A percentile compares a stretch with the other conserved stretches of the same genome.
Evolutionary conservation across 2,113 vertebrate genomes (phyloP).

Genomic region (Monarcha castaneiventris): DNA sequence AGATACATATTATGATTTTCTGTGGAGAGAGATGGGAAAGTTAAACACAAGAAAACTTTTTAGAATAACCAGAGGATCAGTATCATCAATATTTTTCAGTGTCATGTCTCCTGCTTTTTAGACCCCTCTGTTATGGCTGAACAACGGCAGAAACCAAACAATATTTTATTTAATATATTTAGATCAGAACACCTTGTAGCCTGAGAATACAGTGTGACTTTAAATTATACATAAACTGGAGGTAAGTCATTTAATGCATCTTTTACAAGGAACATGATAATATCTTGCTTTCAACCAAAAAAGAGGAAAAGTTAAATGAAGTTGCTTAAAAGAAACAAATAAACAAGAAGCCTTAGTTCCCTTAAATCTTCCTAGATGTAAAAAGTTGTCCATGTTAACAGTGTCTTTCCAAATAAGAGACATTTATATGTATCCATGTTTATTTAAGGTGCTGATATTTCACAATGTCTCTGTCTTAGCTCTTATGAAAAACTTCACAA

Average conservation of each 20-base stretch:
- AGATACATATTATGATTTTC: conserved; percentile 36
- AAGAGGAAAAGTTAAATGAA: neutral
- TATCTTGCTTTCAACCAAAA: neutral
- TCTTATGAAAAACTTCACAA: neutral
- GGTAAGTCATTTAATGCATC: neutral
- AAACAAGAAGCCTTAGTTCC: neutral
- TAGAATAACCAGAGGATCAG: neutral
- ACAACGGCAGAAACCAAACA: neutral
- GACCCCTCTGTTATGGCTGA: neutral
- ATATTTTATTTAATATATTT: neutral
- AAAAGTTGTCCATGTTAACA: neutral
- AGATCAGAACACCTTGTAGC: neutral
- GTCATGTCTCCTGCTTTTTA: neutral
- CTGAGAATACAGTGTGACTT: neutral
- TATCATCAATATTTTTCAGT: conserved; percentile 19
- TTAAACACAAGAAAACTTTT: conserved; percentile 38
- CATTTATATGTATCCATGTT: neutral
- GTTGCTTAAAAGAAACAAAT: neutral
- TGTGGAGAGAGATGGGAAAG: conserved; percentile 1
- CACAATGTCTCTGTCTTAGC: neutral
- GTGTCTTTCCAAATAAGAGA: neutral
- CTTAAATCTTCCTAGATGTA: neutral
- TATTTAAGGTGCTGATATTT: neutral
- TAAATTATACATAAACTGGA: neutral
- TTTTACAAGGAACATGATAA: neutral